A percentile compares a stretch with the other conserved stretches of the same genome.
phyloP scores from a whole-genome alignment of 92 coral and sea anemone species.

The Phenganax marumi region DNA sequence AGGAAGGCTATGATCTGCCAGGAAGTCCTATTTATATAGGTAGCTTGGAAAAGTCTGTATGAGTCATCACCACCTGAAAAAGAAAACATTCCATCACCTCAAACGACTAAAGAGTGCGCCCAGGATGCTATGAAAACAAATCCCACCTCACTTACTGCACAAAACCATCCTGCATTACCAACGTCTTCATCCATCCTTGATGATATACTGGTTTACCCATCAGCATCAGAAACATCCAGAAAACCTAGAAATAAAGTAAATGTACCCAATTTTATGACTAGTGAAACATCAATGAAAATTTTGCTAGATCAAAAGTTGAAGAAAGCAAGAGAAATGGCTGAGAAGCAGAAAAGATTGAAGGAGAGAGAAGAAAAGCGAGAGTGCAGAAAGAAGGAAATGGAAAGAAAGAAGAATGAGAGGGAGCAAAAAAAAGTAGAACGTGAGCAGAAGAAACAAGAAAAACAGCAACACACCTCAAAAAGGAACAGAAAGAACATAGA shows the following conservation, averaged over 20 bases:
- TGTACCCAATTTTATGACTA: conserved; percentile 44
- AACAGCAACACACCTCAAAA: not conserved
- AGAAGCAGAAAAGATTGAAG: conserved; percentile 46
- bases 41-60: conserved; percentile 46
- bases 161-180: not conserved
- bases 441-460: not conserved
- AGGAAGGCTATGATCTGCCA: conserved; percentile 52
- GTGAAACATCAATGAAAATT: conserved; percentile 42
- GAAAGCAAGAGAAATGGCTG: conserved; percentile 54
- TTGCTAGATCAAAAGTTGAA: conserved; percentile 50
- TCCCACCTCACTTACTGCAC: too few relatives aligned
- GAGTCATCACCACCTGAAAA: not conserved
- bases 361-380: conserved; percentile 45
- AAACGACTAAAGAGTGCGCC: too few relatives aligned
- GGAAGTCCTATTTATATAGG: conserved; percentile 52
- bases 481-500: too few relatives aligned
- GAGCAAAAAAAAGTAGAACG: not conserved
- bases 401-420: conserved; percentile 4
- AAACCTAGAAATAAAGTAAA: conserved; percentile 28
- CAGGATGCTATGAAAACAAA: too few relatives aligned
- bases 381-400: conserved; percentile 24
- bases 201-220: conserved; percentile 46
- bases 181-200: conserved; percentile 29
- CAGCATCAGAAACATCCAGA: conserved; percentile 17
- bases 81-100: not conserved